phyloP scores from a whole-genome alignment of 1,140 invertebrate genomes.

The Drosophila parvula region DNA sequence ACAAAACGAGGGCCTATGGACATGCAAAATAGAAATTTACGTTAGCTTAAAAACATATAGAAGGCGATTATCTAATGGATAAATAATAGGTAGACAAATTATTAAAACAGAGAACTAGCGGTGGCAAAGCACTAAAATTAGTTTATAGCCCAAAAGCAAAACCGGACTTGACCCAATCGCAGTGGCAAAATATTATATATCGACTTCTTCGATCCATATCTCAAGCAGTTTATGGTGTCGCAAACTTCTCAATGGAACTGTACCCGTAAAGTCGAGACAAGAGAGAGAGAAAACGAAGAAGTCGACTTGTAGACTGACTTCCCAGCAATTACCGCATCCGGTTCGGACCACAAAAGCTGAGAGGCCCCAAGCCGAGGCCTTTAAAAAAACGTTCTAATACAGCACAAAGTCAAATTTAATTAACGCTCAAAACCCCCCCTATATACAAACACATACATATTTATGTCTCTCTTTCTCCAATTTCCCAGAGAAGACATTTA shows the following conservation, averaged over 20 bases:
- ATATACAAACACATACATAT: background rate
- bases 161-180: slow-evolving; percentile 8
- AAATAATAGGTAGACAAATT: slow-evolving; percentile 15
- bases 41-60: background rate
- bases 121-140: slow-evolving; percentile 8
- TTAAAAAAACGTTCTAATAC: slow-evolving; percentile 27
- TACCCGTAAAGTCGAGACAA: slow-evolving; percentile 5
- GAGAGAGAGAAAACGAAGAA: background rate
- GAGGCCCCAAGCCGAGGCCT: slow-evolving; percentile 6
- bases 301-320: slow-evolving; percentile 8
- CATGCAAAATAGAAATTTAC: background rate
- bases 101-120: slow-evolving; percentile 5
- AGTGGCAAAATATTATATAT: slow-evolving; percentile 1
- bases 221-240: slow-evolving; percentile 15
- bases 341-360: slow-evolving; percentile 63
- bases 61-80: background rate
- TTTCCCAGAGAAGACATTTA: slow-evolving; percentile 6
- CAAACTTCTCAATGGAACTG: slow-evolving; percentile 17
- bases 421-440: slow-evolving; percentile 14
- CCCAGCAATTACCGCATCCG: slow-evolving; percentile 74
- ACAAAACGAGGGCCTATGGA: background rate
- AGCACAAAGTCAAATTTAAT: slow-evolving; percentile 45
- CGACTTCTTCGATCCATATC: slow-evolving; percentile 2
- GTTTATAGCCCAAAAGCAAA: background rate
- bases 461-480: background rate